A percentile compares a stretch with the other conserved stretches of the same genome.
Conservation (phyloP, 2,113 vertebrate genomes). For the Lamprotornis superbus region DNA sequence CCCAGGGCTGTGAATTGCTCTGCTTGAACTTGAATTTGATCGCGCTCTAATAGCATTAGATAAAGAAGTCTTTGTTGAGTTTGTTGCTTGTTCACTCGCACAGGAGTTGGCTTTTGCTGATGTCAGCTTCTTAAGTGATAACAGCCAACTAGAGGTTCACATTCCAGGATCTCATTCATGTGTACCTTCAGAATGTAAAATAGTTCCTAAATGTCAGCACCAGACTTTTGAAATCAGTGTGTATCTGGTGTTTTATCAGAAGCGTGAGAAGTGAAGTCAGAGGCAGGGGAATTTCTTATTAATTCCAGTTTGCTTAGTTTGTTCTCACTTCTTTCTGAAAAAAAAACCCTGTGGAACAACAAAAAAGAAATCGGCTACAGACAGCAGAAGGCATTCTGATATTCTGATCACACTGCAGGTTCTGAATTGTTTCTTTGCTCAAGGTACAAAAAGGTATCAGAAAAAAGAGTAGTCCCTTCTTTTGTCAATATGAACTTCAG, state of each 20-base stretch:
- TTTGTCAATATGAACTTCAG: background rate
- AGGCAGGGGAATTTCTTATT: background rate
- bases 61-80: constrained; percentile 41
- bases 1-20: background rate
- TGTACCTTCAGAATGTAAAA: background rate
- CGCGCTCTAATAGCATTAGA: background rate
- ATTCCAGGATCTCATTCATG: background rate
- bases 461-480: background rate
- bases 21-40: background rate
- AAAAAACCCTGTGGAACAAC: background rate
- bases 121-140: background rate
- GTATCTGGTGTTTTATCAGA: background rate
- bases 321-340: background rate
- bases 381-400: background rate
- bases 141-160: background rate
- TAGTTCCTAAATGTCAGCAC: background rate
- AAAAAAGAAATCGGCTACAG: background rate
- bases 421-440: background rate
- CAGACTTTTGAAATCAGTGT: background rate
- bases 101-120: background rate
- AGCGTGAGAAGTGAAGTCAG: background rate
- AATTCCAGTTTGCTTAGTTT: background rate
- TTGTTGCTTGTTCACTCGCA: background rate
- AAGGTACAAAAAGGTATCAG: background rate
- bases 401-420: accelerated